These are phyloP conservation scores for Cephus sareptanus DNA, from an alignment of 2,888 invertebrate genomes.

Conservation along the genomic window DNA sequence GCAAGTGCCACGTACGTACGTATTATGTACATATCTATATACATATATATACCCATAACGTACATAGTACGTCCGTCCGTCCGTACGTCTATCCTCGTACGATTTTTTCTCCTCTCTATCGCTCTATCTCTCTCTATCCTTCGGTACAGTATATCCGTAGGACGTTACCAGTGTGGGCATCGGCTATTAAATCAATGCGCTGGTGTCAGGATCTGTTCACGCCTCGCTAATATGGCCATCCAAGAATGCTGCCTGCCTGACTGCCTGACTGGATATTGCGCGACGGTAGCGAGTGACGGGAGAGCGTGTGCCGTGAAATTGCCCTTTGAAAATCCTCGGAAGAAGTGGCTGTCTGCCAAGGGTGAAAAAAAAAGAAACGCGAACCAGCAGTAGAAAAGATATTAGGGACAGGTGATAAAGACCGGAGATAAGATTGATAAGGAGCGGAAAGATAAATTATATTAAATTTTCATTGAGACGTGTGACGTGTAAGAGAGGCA, in stretches of 20 bases:
- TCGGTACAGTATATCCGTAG: not conserved
- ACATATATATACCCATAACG: slow-evolving; percentile 4
- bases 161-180: slow-evolving; percentile 54
- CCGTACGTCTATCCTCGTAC: slow-evolving; percentile 13
- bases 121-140: not conserved
- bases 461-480: not conserved
- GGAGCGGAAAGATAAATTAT: not conserved
- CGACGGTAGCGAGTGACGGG: not conserved
- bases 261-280: not conserved
- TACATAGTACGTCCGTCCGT: slow-evolving; percentile 9
- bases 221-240: slow-evolving; percentile 54
- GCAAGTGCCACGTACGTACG: slow-evolving; percentile 51
- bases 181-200: slow-evolving; percentile 63
- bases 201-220: slow-evolving; percentile 60
- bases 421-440: not conserved
- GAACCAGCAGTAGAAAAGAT: not conserved
- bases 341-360: not conserved
- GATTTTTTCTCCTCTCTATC: not conserved
- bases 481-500: not conserved
- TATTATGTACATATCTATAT: slow-evolving; percentile 22
- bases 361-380: not conserved
- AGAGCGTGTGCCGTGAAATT: not conserved
- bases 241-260: slow-evolving; percentile 1
- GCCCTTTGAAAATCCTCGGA: not conserved
- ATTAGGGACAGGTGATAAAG: not conserved